These are phyloP conservation scores for Megamerina dolium DNA, from an alignment of 2,888 invertebrate genomes.

Conservation along the genomic window DNA sequence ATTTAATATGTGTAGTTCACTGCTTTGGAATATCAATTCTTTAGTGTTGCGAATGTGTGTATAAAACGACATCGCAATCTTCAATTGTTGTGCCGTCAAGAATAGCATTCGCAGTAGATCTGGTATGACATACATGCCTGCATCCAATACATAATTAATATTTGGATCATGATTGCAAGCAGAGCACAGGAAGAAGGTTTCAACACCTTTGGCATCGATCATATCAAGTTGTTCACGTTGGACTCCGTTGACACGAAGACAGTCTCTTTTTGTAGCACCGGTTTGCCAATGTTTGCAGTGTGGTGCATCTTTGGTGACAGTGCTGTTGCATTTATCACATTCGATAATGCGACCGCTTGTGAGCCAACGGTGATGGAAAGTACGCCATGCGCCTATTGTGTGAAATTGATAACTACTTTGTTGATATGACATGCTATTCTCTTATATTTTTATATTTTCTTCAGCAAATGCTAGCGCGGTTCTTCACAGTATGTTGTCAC, in stretches of 20 bases:
- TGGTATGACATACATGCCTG: slow-evolving; percentile 1
- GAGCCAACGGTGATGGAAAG: slow-evolving; percentile 4
- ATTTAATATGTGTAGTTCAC: background rate
- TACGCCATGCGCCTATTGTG: background rate
- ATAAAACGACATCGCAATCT: background rate
- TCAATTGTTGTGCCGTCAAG: background rate
- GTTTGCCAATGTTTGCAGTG: background rate
- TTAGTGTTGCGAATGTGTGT: background rate
- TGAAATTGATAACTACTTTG: background rate
- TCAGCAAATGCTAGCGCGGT: too few relatives aligned
- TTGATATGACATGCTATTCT: slow-evolving; percentile 1
- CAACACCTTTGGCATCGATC: background rate
- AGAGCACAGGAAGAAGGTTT: slow-evolving; percentile 2
- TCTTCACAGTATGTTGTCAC: too few relatives aligned
- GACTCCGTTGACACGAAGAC: background rate
- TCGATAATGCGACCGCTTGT: background rate
- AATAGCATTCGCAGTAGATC: slow-evolving; percentile 3
- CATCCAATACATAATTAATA: background rate
- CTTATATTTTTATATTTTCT: too few relatives aligned
- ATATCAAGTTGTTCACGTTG: background rate
- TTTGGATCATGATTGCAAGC: background rate
- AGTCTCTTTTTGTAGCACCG: background rate
- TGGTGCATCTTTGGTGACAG: background rate
- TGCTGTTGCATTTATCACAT: background rate
- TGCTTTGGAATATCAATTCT: slow-evolving; percentile 1